Percentiles rank a stretch among this genome's conserved stretches.
phyloP scores from a whole-genome alignment of 2,797 vertebrate species.

The Tragelaphus eurycerus region DNA sequence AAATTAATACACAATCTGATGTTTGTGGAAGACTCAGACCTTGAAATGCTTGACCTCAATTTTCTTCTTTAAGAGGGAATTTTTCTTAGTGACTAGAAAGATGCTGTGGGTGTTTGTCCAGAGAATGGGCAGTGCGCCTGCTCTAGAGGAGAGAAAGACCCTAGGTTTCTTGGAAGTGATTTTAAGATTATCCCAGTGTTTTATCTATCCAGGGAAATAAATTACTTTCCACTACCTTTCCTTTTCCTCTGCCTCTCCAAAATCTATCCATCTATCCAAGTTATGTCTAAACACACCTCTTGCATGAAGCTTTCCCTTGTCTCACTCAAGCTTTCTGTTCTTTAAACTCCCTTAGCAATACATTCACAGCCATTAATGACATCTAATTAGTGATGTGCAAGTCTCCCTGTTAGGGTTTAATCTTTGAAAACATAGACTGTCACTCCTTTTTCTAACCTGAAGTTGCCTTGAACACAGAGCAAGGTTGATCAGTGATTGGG shows the following conservation, averaged over 20 bases:
- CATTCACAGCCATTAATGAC: not conserved
- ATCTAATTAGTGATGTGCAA: not conserved
- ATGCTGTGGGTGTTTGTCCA: not conserved
- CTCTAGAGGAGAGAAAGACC: not conserved
- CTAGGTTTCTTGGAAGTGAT: not conserved
- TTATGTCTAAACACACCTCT: not conserved
- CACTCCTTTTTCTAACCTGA: not conserved
- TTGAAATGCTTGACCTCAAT: not conserved
- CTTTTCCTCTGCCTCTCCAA: not conserved
- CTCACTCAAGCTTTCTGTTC: not conserved
- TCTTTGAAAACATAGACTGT: not conserved
- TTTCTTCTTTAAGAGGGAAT: slow-evolving; percentile 23
- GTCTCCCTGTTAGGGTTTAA: not conserved
- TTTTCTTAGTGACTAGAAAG: not conserved
- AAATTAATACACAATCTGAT: not conserved
- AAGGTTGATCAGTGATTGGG: not conserved
- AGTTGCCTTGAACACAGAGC: not conserved
- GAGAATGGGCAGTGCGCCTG: not conserved
- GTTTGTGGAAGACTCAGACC: not conserved
- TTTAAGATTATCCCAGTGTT: not conserved
- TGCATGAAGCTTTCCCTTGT: not conserved
- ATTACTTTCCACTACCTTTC: not conserved
- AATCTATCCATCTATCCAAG: not conserved
- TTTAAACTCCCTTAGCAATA: not conserved
- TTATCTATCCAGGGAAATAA: not conserved